These are phyloP conservation scores for Plodia interpunctella DNA, from an alignment of 1,140 invertebrate genomes.

Conservation along the genomic window DNA sequence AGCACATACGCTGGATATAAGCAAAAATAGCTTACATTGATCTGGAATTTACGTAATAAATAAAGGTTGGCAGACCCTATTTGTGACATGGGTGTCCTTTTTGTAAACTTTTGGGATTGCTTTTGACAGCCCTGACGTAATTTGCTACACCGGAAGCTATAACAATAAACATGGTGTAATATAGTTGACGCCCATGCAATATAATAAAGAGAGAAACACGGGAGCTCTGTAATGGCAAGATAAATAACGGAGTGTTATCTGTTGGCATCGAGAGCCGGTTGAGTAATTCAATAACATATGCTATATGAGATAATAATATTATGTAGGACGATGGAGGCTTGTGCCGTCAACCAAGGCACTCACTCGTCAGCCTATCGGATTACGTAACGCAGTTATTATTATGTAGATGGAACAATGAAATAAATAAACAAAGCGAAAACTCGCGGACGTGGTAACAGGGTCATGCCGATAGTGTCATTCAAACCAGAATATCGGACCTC, in stretches of 20 bases:
- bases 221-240: constrained; percentile 7
- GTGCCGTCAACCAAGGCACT: not conserved
- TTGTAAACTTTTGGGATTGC: constrained; percentile 27
- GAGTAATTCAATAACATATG: constrained; percentile 4
- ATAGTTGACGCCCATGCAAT: constrained; percentile 21
- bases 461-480: not conserved
- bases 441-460: constrained; percentile 1
- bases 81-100: constrained; percentile 26
- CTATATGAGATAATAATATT: not conserved
- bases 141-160: constrained; percentile 29
- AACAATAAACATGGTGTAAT: constrained; percentile 28
- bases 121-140: constrained; percentile 34
- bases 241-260: constrained; percentile 4
- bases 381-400: not conserved
- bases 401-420: constrained; percentile 11
- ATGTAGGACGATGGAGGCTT: constrained; percentile 1
- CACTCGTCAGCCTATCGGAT: constrained; percentile 5
- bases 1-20: constrained; percentile 5
- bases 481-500: not conserved
- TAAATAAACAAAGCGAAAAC: constrained; percentile 8
- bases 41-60: constrained; percentile 33
- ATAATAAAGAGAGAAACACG: constrained; percentile 33
- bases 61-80: constrained; percentile 19
- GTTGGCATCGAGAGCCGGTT: not conserved
- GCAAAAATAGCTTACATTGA: constrained; percentile 5